Conservation (phyloP, 2,888 invertebrate species). For the Noctua fimbriata region DNA sequence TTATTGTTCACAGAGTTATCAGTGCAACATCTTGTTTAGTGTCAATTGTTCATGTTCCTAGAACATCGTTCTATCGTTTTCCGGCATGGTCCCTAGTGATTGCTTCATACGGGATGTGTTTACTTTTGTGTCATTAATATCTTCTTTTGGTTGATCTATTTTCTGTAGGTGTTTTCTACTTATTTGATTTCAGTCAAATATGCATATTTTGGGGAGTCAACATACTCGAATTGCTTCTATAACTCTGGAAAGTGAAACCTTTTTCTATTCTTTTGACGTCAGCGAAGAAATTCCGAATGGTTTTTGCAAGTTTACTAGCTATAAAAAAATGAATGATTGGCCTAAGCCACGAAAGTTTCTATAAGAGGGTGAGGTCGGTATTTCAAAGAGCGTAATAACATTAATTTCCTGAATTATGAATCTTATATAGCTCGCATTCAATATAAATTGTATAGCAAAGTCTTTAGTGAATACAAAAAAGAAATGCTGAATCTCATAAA, state of each 20-base stretch:
- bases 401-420: slow-evolving; percentile 16
- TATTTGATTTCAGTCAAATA: not conserved
- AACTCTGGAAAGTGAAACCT: not conserved
- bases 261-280: slow-evolving; percentile 5
- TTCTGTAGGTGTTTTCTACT: not conserved
- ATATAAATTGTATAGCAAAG: not conserved
- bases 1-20: slow-evolving; percentile 58
- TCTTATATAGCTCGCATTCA: not conserved
- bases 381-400: slow-evolving; percentile 6
- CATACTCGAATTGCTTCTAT: not conserved
- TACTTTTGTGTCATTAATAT: not conserved
- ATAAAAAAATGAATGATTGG: slow-evolving; percentile 32
- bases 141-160: not conserved
- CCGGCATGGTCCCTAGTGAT: not conserved
- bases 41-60: slow-evolving; percentile 43
- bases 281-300: slow-evolving; percentile 5
- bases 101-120: slow-evolving; percentile 2
- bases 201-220: not conserved
- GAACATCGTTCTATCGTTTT: slow-evolving; percentile 26
- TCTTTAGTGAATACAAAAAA: not conserved
- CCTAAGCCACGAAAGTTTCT: slow-evolving; percentile 24
- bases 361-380: slow-evolving; percentile 6
- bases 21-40: slow-evolving; percentile 40
- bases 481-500: not conserved
- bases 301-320: slow-evolving; percentile 9